Evolutionary conservation across 2,888 invertebrate genomes (phyloP), one percentile per base, ranked within the genome.

Genomic region (Gortyna flavago): DNA sequence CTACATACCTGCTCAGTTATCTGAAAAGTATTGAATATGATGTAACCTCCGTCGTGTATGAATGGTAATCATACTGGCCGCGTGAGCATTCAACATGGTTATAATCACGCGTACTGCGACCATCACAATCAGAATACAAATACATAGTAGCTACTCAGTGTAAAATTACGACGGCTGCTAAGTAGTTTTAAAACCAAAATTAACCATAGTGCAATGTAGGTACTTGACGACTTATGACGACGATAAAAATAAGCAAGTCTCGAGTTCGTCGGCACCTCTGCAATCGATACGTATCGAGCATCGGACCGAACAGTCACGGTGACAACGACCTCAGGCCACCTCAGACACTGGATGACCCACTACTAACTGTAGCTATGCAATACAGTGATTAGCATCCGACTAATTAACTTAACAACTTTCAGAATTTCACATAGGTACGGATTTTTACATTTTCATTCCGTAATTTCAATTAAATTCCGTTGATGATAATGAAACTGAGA

Each of bases 251-350:
- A 78, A 85, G 81, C 78, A 83, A 87, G 79, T 76, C 77, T 66
- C n/a, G 79, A 88, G 93, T 92, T 93, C 91, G 88, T 89, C 90
- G 92, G 87, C 92, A 92, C 92, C 92, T 92, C 87, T 75, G 91
- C 91, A 95, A 96, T 96, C 95, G 92, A 96, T 96, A 95, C 90
- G 87, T 88, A 90, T 88, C 84, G 90, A 89, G 89, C 91, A 89
- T 85, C 84, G 89, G 87, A 90, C 88, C 88, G 89, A 87, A 86
- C 81, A 90, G 86, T 87, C 85, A 85, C 84, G 85, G 89, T 78
- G 92, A 91, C 92, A 89, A 91, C 91, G 92, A 92, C 92, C 93
- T 87, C 88, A 86, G 86, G 78, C 86, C 87, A 92, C 92, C 93
- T 89, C 88, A 87, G 88, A 83, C 87, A 89, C 89, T 89, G 79